phyloP scores from a whole-genome alignment of 2,888 invertebrate genomes.

The Drosophila eohydei region DNA sequence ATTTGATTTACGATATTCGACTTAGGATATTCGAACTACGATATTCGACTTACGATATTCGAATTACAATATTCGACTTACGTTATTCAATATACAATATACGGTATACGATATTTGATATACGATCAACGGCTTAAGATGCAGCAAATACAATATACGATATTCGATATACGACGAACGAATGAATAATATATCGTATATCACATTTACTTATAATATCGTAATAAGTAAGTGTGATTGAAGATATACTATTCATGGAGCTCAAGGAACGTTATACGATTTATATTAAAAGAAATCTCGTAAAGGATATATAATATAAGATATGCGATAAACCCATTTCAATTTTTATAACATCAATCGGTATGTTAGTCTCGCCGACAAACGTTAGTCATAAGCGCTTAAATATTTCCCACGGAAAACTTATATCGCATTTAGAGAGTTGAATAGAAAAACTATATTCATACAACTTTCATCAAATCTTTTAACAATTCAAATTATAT shows the following conservation, averaged over 20 bases:
- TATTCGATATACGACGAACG: not conserved
- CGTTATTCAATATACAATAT: not conserved
- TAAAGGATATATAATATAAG: not conserved
- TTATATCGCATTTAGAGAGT: not conserved
- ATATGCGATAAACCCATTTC: not conserved
- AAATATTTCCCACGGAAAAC: not conserved
- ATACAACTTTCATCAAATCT: not conserved
- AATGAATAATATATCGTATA: no score
- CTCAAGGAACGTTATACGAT: no score
- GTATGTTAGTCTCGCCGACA: not conserved
- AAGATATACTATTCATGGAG: no score
- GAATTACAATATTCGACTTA: not conserved
- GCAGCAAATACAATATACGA: not conserved
- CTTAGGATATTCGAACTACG: not conserved
- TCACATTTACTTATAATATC: no score
- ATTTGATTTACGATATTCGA: not conserved
- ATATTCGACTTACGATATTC: not conserved
- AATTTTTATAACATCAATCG: no score
- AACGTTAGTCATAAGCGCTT: not conserved
- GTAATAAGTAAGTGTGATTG: no score
- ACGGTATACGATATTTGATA: not conserved
- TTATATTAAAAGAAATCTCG: no score
- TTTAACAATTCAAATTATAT: not conserved
- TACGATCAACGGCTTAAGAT: not conserved
- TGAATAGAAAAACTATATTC: not conserved